A percentile compares a stretch with the other conserved stretches of the same genome.
phyloP scores from a whole-genome alignment of 2,797 vertebrate species.

The Amazona ochrocephala region DNA sequence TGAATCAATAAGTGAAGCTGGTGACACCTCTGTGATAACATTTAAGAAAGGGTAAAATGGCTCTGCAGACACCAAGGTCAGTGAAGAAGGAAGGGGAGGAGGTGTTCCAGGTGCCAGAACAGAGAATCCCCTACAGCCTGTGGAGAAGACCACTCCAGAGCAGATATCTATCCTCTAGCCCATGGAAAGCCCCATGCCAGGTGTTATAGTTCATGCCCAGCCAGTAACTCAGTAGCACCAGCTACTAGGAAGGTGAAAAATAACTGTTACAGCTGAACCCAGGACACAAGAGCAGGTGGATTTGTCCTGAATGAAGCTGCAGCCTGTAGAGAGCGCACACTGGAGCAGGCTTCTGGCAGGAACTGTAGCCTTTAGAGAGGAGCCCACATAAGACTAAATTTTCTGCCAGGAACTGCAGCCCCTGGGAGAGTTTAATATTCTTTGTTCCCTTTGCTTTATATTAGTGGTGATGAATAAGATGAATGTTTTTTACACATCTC shows the following conservation, averaged over 20 bases:
- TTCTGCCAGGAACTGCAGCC: not conserved
- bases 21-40: not conserved
- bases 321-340: not conserved
- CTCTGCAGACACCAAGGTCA: too few relatives aligned
- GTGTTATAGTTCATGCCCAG: too few relatives aligned
- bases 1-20: not conserved
- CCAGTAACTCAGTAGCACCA: too few relatives aligned
- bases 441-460: not conserved
- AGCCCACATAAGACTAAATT: not conserved
- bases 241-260: too few relatives aligned
- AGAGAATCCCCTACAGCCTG: too few relatives aligned
- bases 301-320: not conserved
- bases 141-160: not conserved
- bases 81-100: too few relatives aligned
- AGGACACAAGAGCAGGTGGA: not conserved
- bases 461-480: not conserved
- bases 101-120: too few relatives aligned
- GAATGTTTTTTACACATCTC: not conserved
- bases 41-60: not conserved
- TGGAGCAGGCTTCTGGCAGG: not conserved
- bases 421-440: not conserved
- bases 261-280: too few relatives aligned
- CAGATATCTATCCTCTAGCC: not conserved
- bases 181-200: not conserved
- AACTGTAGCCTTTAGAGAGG: not conserved